Evolutionary conservation across 2,888 invertebrate genomes (phyloP).

Genomic region (Actias luna): DNA sequence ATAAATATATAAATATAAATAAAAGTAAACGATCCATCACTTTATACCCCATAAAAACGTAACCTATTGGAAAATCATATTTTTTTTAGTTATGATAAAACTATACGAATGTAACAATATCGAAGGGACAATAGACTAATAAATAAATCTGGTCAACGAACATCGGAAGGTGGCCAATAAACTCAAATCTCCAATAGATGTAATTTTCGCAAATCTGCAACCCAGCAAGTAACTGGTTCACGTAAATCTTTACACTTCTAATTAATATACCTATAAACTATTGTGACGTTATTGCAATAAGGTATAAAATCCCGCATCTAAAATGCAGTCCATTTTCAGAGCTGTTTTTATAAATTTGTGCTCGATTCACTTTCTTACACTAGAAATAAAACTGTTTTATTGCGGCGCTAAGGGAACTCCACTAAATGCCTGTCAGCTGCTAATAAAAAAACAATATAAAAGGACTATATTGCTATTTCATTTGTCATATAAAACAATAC

Average conservation of each 20-base stretch:
- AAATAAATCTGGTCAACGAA: slow-evolving; percentile 21
- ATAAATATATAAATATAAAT: background rate
- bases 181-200: slow-evolving; percentile 28
- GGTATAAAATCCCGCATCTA: slow-evolving; percentile 23
- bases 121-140: slow-evolving; percentile 7
- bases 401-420: slow-evolving; percentile 22
- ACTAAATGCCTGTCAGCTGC: slow-evolving; percentile 42
- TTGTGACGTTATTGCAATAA: slow-evolving; percentile 23
- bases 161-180: slow-evolving; percentile 30
- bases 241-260: slow-evolving; percentile 11
- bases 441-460: slow-evolving; percentile 41
- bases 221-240: slow-evolving; percentile 23
- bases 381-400: slow-evolving; percentile 41
- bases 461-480: slow-evolving; percentile 30
- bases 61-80: background rate
- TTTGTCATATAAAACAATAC: slow-evolving; percentile 26
- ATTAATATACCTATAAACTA: background rate
- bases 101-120: background rate
- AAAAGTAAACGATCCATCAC: background rate
- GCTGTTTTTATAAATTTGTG: slow-evolving; percentile 13
- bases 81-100: slow-evolving; percentile 8
- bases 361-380: slow-evolving; percentile 36
- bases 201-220: slow-evolving; percentile 22
- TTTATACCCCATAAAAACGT: background rate
- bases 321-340: background rate